Evolutionary conservation across 2,113 vertebrate genomes (phyloP).

Genomic region (Centropus bengalensis): DNA sequence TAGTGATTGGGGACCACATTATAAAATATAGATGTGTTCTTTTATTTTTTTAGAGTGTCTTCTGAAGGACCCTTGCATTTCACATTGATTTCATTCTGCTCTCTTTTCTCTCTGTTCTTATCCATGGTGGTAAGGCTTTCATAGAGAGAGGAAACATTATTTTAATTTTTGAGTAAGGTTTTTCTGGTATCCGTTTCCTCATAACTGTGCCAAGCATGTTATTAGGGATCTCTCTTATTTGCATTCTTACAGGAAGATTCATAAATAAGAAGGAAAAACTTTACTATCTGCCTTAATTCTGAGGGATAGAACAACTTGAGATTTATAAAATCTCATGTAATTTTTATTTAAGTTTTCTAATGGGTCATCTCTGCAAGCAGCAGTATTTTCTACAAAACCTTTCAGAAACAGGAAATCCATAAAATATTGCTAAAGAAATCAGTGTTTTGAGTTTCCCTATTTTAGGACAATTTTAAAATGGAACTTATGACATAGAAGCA

Average conservation of each 20-base stretch:
- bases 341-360: neutral
- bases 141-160: neutral
- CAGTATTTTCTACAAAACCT: neutral
- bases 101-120: neutral
- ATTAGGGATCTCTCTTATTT: slow-evolving; percentile 5
- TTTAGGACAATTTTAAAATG: neutral
- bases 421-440: neutral
- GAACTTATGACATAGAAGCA: neutral
- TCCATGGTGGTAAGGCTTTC: neutral
- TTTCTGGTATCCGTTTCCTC: slow-evolving; percentile 20
- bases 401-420: neutral
- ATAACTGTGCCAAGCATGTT: slow-evolving; percentile 12
- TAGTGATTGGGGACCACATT: neutral
- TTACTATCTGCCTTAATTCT: neutral
- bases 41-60: slow-evolving; percentile 51
- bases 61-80: slow-evolving; percentile 33
- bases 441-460: neutral
- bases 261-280: neutral
- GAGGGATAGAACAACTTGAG: neutral
- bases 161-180: neutral
- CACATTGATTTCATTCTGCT: neutral
- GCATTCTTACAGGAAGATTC: neutral
- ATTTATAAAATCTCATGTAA: fast-evolving
- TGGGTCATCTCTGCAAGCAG: neutral
- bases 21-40: slow-evolving; percentile 67